A percentile compares a stretch with the other conserved stretches of the same genome.
phyloP scores from a whole-genome alignment of 2,888 invertebrate species.

The Noctua comes region DNA sequence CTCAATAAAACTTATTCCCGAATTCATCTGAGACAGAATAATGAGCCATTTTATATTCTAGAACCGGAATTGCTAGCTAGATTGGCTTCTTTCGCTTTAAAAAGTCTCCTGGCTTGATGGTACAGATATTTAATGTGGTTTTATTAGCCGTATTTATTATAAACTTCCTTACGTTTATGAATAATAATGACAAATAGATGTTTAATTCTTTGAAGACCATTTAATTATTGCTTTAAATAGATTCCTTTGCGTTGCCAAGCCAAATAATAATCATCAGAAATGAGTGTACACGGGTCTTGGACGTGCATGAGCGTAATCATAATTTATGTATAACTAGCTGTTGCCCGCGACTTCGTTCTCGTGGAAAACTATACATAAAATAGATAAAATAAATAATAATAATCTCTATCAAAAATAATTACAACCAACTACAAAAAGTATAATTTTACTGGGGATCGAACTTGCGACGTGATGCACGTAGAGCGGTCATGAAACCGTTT shows the following conservation, averaged over 20 bases:
- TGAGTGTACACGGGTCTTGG: constrained; percentile 6
- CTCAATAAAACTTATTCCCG: constrained; percentile 64
- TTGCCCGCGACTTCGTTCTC: no score
- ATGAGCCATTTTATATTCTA: constrained; percentile 65
- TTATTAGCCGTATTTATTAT: constrained; percentile 28
- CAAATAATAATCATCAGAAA: constrained; percentile 29
- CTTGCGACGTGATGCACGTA: no score
- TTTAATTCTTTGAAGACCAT: constrained; percentile 39
- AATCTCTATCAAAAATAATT: no score
- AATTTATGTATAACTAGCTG: constrained; percentile 21
- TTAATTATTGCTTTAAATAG: constrained; percentile 47
- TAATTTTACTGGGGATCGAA: no score
- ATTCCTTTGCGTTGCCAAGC: constrained; percentile 39
- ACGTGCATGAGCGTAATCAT: constrained; percentile 4
- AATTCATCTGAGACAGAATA: constrained; percentile 61
- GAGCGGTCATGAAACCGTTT: no score
- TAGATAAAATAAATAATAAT: no score
- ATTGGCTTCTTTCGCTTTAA: constrained; percentile 36
- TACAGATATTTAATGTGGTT: constrained; percentile 28
- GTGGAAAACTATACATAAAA: no score
- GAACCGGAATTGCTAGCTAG: constrained; percentile 57
- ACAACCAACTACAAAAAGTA: no score
- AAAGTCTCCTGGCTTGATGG: constrained; percentile 14
- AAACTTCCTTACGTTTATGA: constrained; percentile 12
- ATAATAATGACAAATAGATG: constrained; percentile 28